These are phyloP conservation scores for Melanotaenia boesemani DNA, from an alignment of 2,797 vertebrate species.

Conservation along the genomic window DNA sequence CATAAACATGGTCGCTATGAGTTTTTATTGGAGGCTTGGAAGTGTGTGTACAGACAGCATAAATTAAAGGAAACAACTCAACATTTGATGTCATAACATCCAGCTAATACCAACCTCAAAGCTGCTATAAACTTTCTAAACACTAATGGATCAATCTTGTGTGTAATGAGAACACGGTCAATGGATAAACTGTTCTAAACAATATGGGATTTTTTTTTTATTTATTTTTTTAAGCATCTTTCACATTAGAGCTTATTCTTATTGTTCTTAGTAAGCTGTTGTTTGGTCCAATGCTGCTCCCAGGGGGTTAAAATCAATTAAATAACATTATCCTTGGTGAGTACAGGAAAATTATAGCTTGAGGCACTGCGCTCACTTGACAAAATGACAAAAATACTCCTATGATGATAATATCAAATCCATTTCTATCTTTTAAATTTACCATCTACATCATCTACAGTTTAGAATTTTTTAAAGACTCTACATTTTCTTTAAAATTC, in stretches of 20 bases:
- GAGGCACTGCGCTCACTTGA: conserved; percentile 7
- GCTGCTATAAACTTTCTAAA: too few relatives aligned
- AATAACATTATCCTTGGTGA: not conserved
- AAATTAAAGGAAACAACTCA: not conserved
- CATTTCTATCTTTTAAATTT: conserved; percentile 11
- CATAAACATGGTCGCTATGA: not conserved
- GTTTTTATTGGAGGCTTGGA: not conserved
- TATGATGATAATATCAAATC: not conserved
- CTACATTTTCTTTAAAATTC: not conserved
- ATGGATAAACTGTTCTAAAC: too few relatives aligned
- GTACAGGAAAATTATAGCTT: conserved; percentile 13
- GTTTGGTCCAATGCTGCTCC: not conserved
- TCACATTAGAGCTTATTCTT: not conserved
- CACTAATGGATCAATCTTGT: too few relatives aligned
- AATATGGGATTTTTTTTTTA: not conserved
- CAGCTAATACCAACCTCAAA: too few relatives aligned
- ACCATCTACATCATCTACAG: not conserved
- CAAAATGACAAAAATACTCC: not conserved
- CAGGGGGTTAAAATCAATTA: not conserved
- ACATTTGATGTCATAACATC: not conserved
- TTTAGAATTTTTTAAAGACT: not conserved
- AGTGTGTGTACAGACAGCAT: not conserved
- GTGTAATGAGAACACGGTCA: too few relatives aligned
- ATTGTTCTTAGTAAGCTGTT: not conserved
- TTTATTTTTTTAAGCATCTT: too few relatives aligned